Conservation (phyloP, 2,113 vertebrate species). For the Hiodon tergisus region DNA sequence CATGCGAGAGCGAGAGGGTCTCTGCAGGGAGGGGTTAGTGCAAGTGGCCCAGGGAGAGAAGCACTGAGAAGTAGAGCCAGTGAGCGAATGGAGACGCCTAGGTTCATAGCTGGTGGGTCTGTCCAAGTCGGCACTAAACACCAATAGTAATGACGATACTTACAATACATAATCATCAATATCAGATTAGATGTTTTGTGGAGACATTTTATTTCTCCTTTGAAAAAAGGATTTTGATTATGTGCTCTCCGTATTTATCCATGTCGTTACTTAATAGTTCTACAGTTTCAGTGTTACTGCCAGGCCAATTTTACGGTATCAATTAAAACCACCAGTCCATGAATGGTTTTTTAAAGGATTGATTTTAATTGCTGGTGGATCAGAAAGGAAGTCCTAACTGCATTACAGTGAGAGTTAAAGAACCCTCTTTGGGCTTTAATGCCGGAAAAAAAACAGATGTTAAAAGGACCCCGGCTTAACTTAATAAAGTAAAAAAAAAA, state of each 20-base stretch:
- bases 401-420: conserved; percentile 21
- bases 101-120: conserved; percentile 2
- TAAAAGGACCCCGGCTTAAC: conserved; percentile 22
- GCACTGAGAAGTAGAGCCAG: conserved; percentile 20
- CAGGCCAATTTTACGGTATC: neutral
- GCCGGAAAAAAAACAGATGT: conserved; percentile 18
- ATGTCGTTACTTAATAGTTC: neutral
- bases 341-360: conserved; percentile 10
- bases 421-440: conserved; percentile 15
- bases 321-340: neutral
- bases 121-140: neutral
- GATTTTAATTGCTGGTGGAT: conserved; percentile 20
- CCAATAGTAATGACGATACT: neutral
- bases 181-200: too few relatives aligned
- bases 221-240: too few relatives aligned
- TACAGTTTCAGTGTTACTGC: neutral
- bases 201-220: too few relatives aligned
- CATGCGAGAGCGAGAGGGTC: conserved; percentile 24
- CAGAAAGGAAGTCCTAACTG: conserved; percentile 18
- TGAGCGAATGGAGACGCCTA: neutral
- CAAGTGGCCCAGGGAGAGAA: conserved; percentile 22
- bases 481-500: conserved; percentile 23
- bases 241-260: too few relatives aligned
- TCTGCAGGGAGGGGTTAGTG: conserved; percentile 39
- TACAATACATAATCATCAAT: too few relatives aligned